Percentiles rank a stretch among this genome's conserved stretches.
phyloP scores from a whole-genome alignment of 2,888 invertebrate genomes.

The Troilus luridus region DNA sequence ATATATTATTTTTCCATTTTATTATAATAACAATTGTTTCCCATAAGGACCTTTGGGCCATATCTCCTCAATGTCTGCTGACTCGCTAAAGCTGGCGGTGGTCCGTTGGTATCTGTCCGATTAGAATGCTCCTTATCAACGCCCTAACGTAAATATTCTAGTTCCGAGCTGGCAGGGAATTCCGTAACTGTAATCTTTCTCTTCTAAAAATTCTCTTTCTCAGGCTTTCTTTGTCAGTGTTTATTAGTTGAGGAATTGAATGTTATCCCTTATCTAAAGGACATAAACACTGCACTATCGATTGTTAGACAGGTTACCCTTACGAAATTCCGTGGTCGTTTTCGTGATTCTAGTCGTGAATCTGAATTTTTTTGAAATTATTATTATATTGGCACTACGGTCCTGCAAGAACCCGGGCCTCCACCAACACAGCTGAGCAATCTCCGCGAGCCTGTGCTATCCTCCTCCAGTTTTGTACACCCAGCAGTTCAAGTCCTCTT shows the following conservation, averaged over 20 bases:
- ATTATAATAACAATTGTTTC: neutral
- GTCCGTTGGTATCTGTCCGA: neutral
- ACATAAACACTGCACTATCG: neutral
- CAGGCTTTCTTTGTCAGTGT: neutral
- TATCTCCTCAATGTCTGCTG: neutral
- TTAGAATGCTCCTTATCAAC: neutral
- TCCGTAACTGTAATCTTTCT: neutral
- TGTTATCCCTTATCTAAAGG: neutral
- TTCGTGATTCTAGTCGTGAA: neutral
- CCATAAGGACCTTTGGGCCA: neutral
- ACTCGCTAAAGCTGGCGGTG: neutral
- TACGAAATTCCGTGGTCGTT: neutral
- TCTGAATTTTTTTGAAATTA: no score
- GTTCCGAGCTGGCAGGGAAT: neutral
- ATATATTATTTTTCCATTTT: no score
- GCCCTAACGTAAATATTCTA: neutral
- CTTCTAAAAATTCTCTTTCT: constrained; percentile 16
- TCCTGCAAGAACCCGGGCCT: no score
- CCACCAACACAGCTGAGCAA: no score
- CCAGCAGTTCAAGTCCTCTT: no score
- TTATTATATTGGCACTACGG: no score
- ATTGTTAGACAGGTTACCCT: neutral
- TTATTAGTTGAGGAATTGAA: neutral
- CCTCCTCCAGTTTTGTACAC: no score
- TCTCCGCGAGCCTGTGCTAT: no score